Percentiles rank a stretch among this genome's conserved stretches.
phyloP scores from a whole-genome alignment of 35 echinoderm and acorn worm species.

The Eucidaris tribuloides region DNA sequence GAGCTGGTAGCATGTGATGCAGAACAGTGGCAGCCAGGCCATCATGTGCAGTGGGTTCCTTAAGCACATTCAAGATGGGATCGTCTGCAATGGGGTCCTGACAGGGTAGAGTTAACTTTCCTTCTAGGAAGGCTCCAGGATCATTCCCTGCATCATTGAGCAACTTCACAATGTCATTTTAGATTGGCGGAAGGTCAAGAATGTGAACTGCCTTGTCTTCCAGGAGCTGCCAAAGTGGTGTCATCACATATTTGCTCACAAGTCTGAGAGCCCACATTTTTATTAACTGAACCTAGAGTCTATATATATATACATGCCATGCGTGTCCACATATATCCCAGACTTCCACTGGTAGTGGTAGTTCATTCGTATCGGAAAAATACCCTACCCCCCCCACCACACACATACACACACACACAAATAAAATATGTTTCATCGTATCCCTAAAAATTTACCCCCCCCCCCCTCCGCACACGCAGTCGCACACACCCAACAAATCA shows the following conservation, averaged over 20 bases:
- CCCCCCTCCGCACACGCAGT: too few species aligned
- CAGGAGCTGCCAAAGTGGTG: background rate
- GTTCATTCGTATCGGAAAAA: too few species aligned
- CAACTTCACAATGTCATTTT: background rate
- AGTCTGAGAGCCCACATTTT: conserved; percentile 1
- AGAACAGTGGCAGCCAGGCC: background rate
- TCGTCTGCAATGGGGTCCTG: background rate
- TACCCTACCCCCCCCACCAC: too few species aligned
- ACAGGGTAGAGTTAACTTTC: background rate
- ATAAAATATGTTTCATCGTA: too few species aligned
- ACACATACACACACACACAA: too few species aligned
- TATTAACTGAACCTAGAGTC: too few species aligned
- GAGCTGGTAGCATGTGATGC: too few species aligned
- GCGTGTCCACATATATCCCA: too few species aligned
- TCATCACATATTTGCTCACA: background rate
- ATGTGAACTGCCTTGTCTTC: conserved; percentile 22
- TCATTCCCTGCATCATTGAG: background rate
- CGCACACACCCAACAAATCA: too few species aligned
- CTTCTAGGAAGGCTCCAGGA: conserved; percentile 4
- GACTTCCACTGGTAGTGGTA: too few species aligned
- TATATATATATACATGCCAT: too few species aligned
- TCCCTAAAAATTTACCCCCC: too few species aligned
- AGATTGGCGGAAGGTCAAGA: background rate
- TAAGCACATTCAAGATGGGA: background rate
- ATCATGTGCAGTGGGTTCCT: background rate